phyloP scores from a whole-genome alignment of 1,140 invertebrate species.

The Formica exsecta region DNA sequence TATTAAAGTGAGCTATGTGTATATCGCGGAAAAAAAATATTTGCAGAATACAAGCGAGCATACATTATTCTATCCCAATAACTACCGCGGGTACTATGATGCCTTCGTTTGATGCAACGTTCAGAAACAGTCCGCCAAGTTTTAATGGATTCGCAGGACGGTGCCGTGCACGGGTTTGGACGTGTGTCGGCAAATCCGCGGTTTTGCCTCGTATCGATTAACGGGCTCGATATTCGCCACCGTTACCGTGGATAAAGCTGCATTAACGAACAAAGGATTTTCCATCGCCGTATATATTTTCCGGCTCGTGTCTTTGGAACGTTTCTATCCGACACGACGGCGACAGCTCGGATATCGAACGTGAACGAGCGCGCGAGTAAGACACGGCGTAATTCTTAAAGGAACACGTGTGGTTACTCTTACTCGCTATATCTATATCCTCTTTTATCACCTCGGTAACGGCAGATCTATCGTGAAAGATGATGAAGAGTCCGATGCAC shows the following conservation, averaged over 20 bases:
- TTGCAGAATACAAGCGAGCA: not conserved
- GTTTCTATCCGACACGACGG: not conserved
- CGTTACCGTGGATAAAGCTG: constrained; percentile 51
- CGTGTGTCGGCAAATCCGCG: constrained; percentile 54
- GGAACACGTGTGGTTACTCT: not conserved
- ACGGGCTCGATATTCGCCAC: constrained; percentile 49
- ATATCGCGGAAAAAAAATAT: constrained; percentile 9
- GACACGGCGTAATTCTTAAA: not conserved
- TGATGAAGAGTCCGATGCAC: not conserved
- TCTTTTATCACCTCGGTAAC: constrained; percentile 7
- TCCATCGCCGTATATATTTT: constrained; percentile 12
- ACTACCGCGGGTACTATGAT: constrained; percentile 8
- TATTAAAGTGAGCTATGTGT: not conserved
- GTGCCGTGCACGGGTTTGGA: constrained; percentile 14
- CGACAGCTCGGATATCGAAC: not conserved
- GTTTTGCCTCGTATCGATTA: constrained; percentile 60
- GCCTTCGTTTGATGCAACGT: constrained; percentile 60
- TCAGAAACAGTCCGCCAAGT: constrained; percentile 60
- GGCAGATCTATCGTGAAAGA: not conserved
- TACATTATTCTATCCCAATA: constrained; percentile 50
- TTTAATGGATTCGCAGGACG: constrained; percentile 61
- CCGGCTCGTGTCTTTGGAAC: constrained; percentile 8
- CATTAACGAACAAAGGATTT: constrained; percentile 43
- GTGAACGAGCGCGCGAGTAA: not conserved
- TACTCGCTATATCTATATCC: constrained; percentile 6